phyloP scores from a whole-genome alignment of 2,888 invertebrate genomes.

The Heliothis peltigera region DNA sequence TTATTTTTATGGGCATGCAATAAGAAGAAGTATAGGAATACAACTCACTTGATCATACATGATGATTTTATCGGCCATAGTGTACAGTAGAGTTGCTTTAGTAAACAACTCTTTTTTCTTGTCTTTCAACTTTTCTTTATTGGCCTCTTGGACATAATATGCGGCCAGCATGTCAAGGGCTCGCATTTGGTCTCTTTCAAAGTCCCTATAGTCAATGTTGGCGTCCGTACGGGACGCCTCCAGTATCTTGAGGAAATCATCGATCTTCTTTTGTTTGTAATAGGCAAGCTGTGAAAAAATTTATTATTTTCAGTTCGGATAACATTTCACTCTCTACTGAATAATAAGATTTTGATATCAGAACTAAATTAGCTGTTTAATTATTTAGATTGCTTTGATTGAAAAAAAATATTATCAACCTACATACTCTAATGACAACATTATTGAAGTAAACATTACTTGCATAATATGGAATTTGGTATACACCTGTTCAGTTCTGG shows the following conservation, averaged over 20 bases:
- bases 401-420: no score
- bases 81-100: conserved; percentile 99
- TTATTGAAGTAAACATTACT: no score
- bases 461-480: no score
- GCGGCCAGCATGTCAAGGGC: conserved; percentile 99
- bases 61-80: conserved; percentile 99
- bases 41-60: conserved; percentile 98
- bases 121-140: conserved; percentile 98
- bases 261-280: conserved; percentile 97
- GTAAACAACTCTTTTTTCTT: conserved; percentile 98
- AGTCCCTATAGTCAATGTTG: conserved; percentile 95
- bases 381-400: no score
- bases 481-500: no score
- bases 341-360: no score
- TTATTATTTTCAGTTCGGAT: background rate
- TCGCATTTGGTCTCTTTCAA: conserved; percentile 99
- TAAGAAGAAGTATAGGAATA: background rate
- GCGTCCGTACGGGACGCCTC: conserved; percentile 96
- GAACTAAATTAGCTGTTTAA: no score
- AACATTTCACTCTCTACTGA: no score
- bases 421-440: no score
- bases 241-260: conserved; percentile 98
- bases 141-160: conserved; percentile 98
- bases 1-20: no score
- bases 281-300: conserved; percentile 95